phyloP scores from a whole-genome alignment of 2,888 invertebrate species.

The Ethmia dodecea region DNA sequence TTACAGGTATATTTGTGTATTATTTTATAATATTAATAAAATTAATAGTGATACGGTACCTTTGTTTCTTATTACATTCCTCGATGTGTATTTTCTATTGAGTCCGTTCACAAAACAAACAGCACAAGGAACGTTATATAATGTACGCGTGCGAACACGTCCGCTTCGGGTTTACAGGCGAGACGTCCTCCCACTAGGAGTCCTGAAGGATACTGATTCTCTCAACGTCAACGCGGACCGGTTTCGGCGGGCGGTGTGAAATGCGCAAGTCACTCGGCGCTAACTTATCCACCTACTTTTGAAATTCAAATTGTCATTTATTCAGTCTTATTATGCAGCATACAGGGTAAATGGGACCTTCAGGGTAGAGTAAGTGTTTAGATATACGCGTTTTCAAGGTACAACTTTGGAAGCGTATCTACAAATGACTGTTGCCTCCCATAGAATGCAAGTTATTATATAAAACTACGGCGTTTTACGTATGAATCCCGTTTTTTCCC shows the following conservation, averaged over 20 bases:
- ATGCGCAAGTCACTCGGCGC: slow-evolving; percentile 71
- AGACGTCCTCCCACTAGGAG: slow-evolving; percentile 37
- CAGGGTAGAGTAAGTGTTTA: slow-evolving; percentile 33
- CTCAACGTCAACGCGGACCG: slow-evolving; percentile 45
- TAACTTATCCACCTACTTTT: slow-evolving; percentile 64
- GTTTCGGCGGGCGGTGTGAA: slow-evolving; percentile 48
- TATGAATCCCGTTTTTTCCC: too few relatives aligned
- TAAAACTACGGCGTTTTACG: too few relatives aligned
- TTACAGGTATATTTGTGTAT: not conserved
- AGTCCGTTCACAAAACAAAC: slow-evolving; percentile 55
- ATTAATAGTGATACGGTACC: slow-evolving; percentile 4
- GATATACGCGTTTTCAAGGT: slow-evolving; percentile 32
- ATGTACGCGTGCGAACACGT: slow-evolving; percentile 56
- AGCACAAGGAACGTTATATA: slow-evolving; percentile 62
- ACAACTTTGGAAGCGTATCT: too few relatives aligned
- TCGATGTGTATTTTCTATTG: too few relatives aligned
- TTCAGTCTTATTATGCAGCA: slow-evolving; percentile 48
- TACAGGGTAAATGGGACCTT: slow-evolving; percentile 35
- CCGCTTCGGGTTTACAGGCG: slow-evolving; percentile 24
- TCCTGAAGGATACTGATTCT: slow-evolving; percentile 50
- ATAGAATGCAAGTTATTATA: too few relatives aligned
- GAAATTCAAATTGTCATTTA: slow-evolving; percentile 63
- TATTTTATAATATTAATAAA: not conserved
- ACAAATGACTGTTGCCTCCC: too few relatives aligned
- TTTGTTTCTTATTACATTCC: slow-evolving; percentile 8